phyloP scores from a whole-genome alignment of 2,113 vertebrate species.

The Numenius arquata region DNA sequence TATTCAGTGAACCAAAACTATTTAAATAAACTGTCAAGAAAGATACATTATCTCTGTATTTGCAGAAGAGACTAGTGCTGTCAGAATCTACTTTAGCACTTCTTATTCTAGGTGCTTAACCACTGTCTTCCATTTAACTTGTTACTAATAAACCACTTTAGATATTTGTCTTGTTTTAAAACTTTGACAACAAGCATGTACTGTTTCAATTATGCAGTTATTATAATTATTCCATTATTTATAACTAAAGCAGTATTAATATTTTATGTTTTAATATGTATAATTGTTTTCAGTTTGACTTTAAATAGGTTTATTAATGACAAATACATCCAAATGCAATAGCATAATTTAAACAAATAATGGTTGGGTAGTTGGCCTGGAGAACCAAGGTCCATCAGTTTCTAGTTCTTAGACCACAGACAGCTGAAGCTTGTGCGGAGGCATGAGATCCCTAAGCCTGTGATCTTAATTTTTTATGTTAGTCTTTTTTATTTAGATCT shows the following conservation, averaged over 20 bases:
- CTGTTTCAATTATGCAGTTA: neutral
- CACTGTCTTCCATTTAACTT: neutral
- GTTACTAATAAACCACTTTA: neutral
- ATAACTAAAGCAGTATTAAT: neutral
- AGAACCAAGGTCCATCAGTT: neutral
- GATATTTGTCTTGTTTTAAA: slow-evolving; percentile 10
- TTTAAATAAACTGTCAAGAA: slow-evolving; percentile 47
- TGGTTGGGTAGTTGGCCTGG: neutral
- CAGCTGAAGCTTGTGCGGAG: neutral
- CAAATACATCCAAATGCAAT: neutral
- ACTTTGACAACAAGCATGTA: neutral
- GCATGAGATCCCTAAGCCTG: neutral
- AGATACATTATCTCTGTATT: slow-evolving; percentile 45
- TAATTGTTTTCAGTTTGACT: neutral
- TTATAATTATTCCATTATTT: too few relatives aligned
- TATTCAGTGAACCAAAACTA: slow-evolving; percentile 48
- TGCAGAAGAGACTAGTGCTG: slow-evolving; percentile 11
- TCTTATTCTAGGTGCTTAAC: slow-evolving; percentile 3
- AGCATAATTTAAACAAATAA: neutral
- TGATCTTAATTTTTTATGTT: neutral
- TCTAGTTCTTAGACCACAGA: neutral
- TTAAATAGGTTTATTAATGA: neutral
- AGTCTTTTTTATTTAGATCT: neutral
- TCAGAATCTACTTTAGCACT: neutral
- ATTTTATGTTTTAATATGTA: neutral